Conservation (phyloP, 1,140 invertebrate genomes). For the Asbolus verrucosus region DNA sequence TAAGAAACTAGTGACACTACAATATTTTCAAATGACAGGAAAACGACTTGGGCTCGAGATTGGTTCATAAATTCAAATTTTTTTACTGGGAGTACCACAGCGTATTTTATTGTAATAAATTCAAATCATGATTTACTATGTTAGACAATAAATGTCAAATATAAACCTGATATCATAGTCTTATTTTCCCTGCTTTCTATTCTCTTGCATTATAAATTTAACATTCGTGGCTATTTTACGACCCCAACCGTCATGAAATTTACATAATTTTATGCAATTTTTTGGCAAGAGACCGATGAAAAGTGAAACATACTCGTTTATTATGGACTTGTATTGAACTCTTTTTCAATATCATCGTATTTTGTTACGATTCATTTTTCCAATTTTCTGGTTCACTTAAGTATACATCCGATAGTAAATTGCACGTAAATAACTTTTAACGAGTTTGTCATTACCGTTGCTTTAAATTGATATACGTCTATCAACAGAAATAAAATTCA, state of each 20-base stretch:
- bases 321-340: too few relatives aligned
- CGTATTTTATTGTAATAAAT: constrained; percentile 18
- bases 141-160: constrained; percentile 10
- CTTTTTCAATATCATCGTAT: too few relatives aligned
- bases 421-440: too few relatives aligned
- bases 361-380: too few relatives aligned
- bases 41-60: background rate
- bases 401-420: too few relatives aligned
- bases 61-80: constrained; percentile 9
- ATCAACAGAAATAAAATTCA: too few relatives aligned
- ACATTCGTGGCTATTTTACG: constrained; percentile 15
- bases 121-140: constrained; percentile 8
- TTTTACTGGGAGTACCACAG: background rate
- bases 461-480: too few relatives aligned
- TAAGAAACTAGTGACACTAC: too few relatives aligned
- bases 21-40: too few relatives aligned
- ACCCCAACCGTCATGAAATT: constrained; percentile 17
- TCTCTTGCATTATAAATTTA: constrained; percentile 24
- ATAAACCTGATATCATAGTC: constrained; percentile 3
- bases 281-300: constrained; percentile 5
- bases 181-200: background rate
- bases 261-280: constrained; percentile 28
- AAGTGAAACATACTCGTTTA: constrained; percentile 6
- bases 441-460: too few relatives aligned
- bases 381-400: too few relatives aligned